These are phyloP conservation scores for Thereva unica DNA, from an alignment of 2,888 invertebrate species.

Conservation along the genomic window DNA sequence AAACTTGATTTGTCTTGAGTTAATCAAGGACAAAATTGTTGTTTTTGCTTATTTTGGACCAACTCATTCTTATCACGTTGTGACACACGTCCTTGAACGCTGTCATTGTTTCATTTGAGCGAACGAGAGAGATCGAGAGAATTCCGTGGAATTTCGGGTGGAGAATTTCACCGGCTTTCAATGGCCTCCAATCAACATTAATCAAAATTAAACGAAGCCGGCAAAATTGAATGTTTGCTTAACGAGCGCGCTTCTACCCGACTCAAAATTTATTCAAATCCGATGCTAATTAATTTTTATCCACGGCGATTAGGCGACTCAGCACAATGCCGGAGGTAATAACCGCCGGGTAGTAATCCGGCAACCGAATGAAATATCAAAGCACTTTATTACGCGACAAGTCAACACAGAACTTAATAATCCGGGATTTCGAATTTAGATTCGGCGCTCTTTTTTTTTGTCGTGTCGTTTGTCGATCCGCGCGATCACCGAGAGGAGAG, in stretches of 20 bases:
- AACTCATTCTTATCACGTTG: neutral
- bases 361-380: slow-evolving; percentile 39
- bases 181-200: too few species aligned
- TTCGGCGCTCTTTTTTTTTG: too few species aligned
- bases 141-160: neutral
- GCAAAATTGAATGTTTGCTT: too few species aligned
- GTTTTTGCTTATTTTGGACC: neutral
- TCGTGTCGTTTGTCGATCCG: too few species aligned
- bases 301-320: slow-evolving; percentile 7
- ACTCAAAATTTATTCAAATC: slow-evolving; percentile 23
- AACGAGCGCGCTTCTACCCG: too few species aligned
- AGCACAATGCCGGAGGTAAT: slow-evolving; percentile 22
- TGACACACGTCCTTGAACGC: neutral
- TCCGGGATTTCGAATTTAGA: slow-evolving; percentile 3
- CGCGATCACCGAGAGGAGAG: too few species aligned
- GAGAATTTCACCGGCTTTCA: too few species aligned
- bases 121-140: neutral
- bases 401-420: slow-evolving; percentile 40
- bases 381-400: slow-evolving; percentile 39
- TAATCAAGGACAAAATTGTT: neutral
- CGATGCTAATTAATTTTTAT: slow-evolving; percentile 19
- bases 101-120: neutral
- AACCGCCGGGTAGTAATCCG: slow-evolving; percentile 25
- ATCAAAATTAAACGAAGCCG: too few species aligned
- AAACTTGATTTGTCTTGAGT: slow-evolving; percentile 1